A percentile compares a stretch with the other conserved stretches of the same genome.
Evolutionary conservation across 2,113 vertebrate species (phyloP).

Genomic region (Chamaetylas fuelleborni): DNA sequence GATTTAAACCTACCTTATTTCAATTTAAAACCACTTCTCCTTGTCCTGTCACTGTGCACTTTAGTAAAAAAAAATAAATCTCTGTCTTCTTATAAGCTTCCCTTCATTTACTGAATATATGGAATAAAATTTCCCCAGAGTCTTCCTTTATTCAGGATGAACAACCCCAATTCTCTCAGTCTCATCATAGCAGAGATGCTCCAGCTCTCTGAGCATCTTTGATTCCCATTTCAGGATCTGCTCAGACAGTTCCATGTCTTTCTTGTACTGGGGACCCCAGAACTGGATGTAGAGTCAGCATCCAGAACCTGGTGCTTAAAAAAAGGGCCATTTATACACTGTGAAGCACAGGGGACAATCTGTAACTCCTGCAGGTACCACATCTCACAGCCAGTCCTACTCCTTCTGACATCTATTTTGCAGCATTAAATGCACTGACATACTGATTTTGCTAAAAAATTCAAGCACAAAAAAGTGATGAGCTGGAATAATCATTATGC

Average conservation of each 20-base stretch:
- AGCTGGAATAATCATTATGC: not conserved
- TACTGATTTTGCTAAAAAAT: not conserved
- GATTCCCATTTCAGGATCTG: not conserved
- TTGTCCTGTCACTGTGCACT: fast-evolving
- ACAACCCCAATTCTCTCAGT: not conserved
- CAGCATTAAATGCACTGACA: not conserved
- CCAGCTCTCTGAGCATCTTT: not conserved
- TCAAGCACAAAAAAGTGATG: not conserved
- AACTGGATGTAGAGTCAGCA: not conserved
- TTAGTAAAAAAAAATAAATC: not conserved
- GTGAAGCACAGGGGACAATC: not conserved
- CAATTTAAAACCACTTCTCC: not conserved
- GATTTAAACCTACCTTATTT: not conserved
- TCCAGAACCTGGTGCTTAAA: not conserved
- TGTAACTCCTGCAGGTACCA: not conserved
- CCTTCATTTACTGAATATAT: not conserved
- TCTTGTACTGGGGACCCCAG: not conserved
- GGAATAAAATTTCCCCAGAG: fast-evolving
- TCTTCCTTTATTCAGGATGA: not conserved
- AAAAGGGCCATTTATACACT: not conserved
- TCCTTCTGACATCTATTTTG: not conserved
- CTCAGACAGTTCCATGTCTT: fast-evolving
- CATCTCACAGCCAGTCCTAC: not conserved
- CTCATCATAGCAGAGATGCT: not conserved
- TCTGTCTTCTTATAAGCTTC: fast-evolving